A percentile compares a stretch with the other conserved stretches of the same genome.
Evolutionary conservation across 2,888 invertebrate genomes (phyloP).

Genomic region (Scrobipalpa costella): DNA sequence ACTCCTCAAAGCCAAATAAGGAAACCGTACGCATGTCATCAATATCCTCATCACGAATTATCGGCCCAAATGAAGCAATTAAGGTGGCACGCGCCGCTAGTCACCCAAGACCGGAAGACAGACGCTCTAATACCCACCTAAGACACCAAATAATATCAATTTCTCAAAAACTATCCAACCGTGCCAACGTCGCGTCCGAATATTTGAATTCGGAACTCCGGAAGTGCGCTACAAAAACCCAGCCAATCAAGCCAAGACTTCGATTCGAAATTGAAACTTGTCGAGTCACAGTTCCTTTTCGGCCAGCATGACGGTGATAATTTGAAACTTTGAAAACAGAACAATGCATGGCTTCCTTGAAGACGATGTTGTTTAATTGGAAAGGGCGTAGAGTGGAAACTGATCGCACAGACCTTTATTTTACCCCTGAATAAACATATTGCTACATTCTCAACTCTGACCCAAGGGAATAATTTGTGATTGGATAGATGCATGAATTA

Average conservation of each 20-base stretch:
- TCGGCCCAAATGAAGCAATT: slow-evolving; percentile 78
- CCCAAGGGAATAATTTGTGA: neutral
- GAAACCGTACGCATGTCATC: slow-evolving; percentile 37
- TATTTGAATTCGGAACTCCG: slow-evolving; percentile 62
- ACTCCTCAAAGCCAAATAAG: slow-evolving; percentile 51
- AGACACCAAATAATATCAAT: slow-evolving; percentile 77
- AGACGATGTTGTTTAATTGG: slow-evolving; percentile 64
- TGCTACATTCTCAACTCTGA: neutral
- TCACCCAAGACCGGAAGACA: slow-evolving; percentile 69
- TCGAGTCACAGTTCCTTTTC: slow-evolving; percentile 64
- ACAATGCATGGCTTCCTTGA: slow-evolving; percentile 61
- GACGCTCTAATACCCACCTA: slow-evolving; percentile 73
- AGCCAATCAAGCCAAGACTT: slow-evolving; percentile 70
- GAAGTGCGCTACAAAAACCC: slow-evolving; percentile 75
- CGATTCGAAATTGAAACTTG: slow-evolving; percentile 60
- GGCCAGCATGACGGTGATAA: slow-evolving; percentile 55
- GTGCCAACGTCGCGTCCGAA: slow-evolving; percentile 59
- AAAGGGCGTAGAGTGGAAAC: slow-evolving; percentile 57
- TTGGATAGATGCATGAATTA: slow-evolving; percentile 35
- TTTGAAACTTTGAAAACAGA: slow-evolving; percentile 49
- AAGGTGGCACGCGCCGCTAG: slow-evolving; percentile 70
- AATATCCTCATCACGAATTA: slow-evolving; percentile 57
- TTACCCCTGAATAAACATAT: neutral
- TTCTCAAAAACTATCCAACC: slow-evolving; percentile 69
- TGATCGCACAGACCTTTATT: slow-evolving; percentile 40